Conservation (phyloP, 2,888 invertebrate species). For the Buathra laborator region DNA sequence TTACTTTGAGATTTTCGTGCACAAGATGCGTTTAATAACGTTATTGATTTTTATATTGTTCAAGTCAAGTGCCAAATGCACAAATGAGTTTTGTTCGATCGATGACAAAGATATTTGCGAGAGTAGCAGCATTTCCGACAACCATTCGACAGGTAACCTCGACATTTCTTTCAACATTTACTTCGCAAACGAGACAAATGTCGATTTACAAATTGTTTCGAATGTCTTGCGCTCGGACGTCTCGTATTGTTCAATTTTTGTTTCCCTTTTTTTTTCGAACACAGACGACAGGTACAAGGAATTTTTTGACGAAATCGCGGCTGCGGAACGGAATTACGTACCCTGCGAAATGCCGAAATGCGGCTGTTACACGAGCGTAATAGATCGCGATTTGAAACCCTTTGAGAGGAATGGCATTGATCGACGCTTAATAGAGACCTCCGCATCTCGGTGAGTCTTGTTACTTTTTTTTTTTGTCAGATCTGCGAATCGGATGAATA, state of each 20-base stretch:
- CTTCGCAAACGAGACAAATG: too few species aligned
- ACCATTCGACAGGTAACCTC: slow-evolving; percentile 71
- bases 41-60: slow-evolving; percentile 6
- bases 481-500: not conserved
- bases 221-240: not conserved
- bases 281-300: slow-evolving; percentile 85
- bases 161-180: not conserved
- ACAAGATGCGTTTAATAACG: slow-evolving; percentile 29
- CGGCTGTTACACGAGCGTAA: slow-evolving; percentile 88
- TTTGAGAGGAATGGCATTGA: slow-evolving; percentile 91
- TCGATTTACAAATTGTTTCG: too few species aligned
- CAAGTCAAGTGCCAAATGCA: slow-evolving; percentile 14
- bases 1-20: slow-evolving; percentile 13
- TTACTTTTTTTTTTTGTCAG: slow-evolving; percentile 52
- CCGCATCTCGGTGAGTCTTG: slow-evolving; percentile 82
- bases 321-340: slow-evolving; percentile 86
- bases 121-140: slow-evolving; percentile 13
- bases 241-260: slow-evolving; percentile 16
- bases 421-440: slow-evolving; percentile 88
- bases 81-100: slow-evolving; percentile 70
- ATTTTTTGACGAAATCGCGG: slow-evolving; percentile 85
- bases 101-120: slow-evolving; percentile 60
- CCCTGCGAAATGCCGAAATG: slow-evolving; percentile 88
- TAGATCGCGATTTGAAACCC: slow-evolving; percentile 89
- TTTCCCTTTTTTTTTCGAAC: slow-evolving; percentile 83